These are phyloP conservation scores for Clarias pachynema DNA, from an alignment of 2,797 vertebrate genomes.

Conservation along the genomic window DNA sequence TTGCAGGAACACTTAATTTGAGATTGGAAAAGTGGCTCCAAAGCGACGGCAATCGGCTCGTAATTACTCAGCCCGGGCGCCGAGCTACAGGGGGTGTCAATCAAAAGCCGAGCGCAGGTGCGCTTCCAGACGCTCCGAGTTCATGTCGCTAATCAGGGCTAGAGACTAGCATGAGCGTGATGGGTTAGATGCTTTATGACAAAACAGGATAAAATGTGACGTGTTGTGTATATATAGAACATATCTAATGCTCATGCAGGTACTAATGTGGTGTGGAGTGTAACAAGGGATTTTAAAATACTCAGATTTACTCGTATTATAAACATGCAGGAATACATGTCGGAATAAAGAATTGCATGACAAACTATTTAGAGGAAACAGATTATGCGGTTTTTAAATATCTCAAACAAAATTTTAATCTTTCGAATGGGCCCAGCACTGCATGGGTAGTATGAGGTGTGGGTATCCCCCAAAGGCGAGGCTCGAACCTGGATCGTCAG, in stretches of 20 bases:
- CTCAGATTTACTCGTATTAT: too few relatives aligned
- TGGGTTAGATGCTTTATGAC: background rate
- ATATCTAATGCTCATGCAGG: background rate
- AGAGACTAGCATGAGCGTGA: background rate
- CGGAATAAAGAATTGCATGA: too few relatives aligned
- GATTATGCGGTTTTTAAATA: too few relatives aligned
- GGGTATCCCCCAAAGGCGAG: too few relatives aligned
- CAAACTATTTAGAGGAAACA: too few relatives aligned
- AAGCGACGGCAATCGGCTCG: constrained; percentile 50
- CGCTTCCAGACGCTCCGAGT: background rate
- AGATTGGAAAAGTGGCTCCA: constrained; percentile 52
- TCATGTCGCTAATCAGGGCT: background rate
- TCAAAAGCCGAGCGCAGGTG: constrained; percentile 45
- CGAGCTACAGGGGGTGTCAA: constrained; percentile 46
- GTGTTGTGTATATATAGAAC: too few relatives aligned
- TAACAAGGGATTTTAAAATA: background rate
- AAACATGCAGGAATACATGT: too few relatives aligned
- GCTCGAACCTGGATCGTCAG: too few relatives aligned
- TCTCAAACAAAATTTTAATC: too few relatives aligned
- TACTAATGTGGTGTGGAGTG: background rate
- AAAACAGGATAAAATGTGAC: background rate
- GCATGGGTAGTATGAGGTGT: too few relatives aligned
- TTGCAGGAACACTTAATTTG: constrained; percentile 45
- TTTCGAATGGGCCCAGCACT: too few relatives aligned
- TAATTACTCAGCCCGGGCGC: constrained; percentile 52